Percentiles rank a stretch among this genome's conserved stretches.
These are phyloP conservation scores for Cichlasoma orientale DNA, from an alignment of 2,797 vertebrate species.

Conservation along the genomic window DNA sequence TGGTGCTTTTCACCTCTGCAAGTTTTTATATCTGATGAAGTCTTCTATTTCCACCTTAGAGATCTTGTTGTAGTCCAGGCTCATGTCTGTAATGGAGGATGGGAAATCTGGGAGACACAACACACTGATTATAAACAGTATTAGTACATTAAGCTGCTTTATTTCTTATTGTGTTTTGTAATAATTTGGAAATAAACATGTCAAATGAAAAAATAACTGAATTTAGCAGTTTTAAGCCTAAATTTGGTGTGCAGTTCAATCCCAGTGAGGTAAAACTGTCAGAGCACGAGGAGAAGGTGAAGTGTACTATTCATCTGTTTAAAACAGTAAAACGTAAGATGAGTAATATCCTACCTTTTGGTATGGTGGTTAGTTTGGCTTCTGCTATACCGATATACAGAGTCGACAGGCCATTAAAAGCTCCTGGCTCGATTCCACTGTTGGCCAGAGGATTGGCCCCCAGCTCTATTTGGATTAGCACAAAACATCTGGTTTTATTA, in stretches of 20 bases:
- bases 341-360: slow-evolving; percentile 86
- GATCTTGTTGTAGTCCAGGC: slow-evolving; percentile 96
- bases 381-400: slow-evolving; percentile 93
- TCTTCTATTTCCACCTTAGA: slow-evolving; percentile 91
- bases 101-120: slow-evolving; percentile 80
- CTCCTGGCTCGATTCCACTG: slow-evolving; percentile 89
- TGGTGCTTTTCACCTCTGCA: slow-evolving; percentile 85
- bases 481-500: slow-evolving; percentile 18
- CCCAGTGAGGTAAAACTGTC: background rate
- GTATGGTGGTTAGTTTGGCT: slow-evolving; percentile 90
- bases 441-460: slow-evolving; percentile 94
- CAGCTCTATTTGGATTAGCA: slow-evolving; percentile 85
- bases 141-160: background rate
- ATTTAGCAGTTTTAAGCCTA: background rate
- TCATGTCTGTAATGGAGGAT: slow-evolving; percentile 89
- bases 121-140: background rate
- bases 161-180: background rate
- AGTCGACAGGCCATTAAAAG: slow-evolving; percentile 90
- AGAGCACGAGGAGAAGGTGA: background rate
- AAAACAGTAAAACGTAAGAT: background rate
- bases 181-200: background rate
- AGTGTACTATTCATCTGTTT: background rate
- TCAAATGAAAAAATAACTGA: background rate
- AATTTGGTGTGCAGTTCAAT: background rate
- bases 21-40: slow-evolving; percentile 91